phyloP scores from a whole-genome alignment of 2,113 vertebrate species.

The Cairina moschata region DNA sequence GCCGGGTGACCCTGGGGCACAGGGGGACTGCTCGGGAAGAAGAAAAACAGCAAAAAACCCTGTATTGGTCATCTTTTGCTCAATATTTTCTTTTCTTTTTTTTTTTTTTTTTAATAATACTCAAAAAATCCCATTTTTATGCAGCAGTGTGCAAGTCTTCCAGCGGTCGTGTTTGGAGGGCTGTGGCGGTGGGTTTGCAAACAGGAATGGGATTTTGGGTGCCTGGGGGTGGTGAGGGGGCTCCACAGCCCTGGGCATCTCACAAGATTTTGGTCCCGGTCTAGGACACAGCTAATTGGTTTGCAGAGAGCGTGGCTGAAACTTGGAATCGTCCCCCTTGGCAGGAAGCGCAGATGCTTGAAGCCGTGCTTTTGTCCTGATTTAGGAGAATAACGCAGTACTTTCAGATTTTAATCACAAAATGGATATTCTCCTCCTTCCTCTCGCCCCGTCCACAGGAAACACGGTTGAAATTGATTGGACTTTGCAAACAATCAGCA shows the following conservation, averaged over 20 bases:
- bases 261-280: not conserved
- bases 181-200: not conserved
- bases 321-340: conserved; percentile 34
- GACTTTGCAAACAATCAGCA: not conserved
- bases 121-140: rapidly evolving
- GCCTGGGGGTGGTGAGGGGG: not conserved
- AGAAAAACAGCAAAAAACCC: too few relatives aligned
- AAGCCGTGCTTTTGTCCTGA: conserved; percentile 26
- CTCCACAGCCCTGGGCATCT: rapidly evolving
- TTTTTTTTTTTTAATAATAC: not conserved
- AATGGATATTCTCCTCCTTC: conserved; percentile 25
- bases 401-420: conserved; percentile 3
- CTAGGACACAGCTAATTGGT: not conserved
- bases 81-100: not conserved
- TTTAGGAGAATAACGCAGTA: not conserved
- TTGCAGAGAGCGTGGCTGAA: conserved; percentile 32
- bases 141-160: not conserved
- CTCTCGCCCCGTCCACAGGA: not conserved
- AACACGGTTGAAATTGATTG: not conserved
- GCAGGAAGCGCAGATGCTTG: conserved; percentile 38
- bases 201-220: rapidly evolving
- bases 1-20: too few relatives aligned
- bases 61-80: not conserved
- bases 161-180: not conserved
- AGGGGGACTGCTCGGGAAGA: not conserved